A percentile compares a stretch with the other conserved stretches of the same genome.
phyloP scores from a whole-genome alignment of 2,113 vertebrate genomes.

The Pholis gunnellus region DNA sequence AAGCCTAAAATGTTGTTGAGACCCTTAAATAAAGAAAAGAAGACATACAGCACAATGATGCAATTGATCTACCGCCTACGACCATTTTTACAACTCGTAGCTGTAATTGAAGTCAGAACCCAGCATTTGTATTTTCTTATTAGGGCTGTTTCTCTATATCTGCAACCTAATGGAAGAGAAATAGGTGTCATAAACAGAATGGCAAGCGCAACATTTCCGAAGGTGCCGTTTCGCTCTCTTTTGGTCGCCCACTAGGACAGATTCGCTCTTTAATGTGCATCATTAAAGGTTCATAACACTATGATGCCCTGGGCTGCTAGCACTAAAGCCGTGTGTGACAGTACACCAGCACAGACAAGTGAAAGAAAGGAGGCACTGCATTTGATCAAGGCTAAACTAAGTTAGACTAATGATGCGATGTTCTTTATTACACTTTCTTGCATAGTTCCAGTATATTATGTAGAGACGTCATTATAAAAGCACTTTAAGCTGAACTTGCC shows the following conservation, averaged over 20 bases:
- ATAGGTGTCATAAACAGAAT: constrained; percentile 24
- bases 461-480: not conserved
- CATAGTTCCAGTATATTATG: not conserved
- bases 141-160: not conserved
- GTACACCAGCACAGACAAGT: constrained; percentile 73
- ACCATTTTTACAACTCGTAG: not conserved
- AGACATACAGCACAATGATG: constrained; percentile 5
- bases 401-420: not conserved
- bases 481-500: not conserved
- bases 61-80: not conserved
- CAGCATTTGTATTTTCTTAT: not conserved
- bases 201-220: constrained; percentile 14
- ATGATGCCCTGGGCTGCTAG: constrained; percentile 14
- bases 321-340: constrained; percentile 1
- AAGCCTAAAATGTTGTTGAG: constrained; percentile 8
- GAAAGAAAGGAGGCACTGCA: constrained; percentile 56
- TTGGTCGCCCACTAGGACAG: constrained; percentile 16
- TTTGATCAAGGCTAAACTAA: not conserved
- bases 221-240: constrained; percentile 13
- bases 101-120: not conserved
- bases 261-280: constrained; percentile 45
- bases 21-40: constrained; percentile 23
- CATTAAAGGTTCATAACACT: constrained; percentile 40
- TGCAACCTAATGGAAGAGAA: constrained; percentile 15
- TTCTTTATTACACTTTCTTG: not conserved